Conservation (phyloP, 2,797 vertebrate species). For the Dromococcyx pavoninus region DNA sequence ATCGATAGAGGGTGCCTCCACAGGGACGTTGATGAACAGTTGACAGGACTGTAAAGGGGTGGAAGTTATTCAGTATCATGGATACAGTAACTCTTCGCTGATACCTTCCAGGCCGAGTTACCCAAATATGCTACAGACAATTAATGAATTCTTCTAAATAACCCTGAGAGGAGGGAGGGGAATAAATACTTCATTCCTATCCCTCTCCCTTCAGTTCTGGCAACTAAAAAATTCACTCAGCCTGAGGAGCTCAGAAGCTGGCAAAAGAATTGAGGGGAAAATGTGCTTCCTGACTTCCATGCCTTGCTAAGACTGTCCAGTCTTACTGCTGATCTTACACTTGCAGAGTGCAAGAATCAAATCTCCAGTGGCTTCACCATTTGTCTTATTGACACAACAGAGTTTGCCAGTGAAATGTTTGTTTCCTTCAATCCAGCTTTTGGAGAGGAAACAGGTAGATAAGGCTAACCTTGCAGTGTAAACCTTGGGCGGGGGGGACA, state of each 20-base stretch:
- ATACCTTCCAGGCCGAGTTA: not conserved
- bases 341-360: not conserved
- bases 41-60: conserved; percentile 87
- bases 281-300: not conserved
- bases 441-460: not conserved
- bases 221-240: not conserved
- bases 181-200: not conserved
- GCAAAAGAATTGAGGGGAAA: not conserved
- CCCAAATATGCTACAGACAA: not conserved
- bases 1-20: conserved; percentile 91
- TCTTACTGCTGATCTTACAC: not conserved
- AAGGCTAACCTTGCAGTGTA: not conserved
- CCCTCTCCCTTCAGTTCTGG: not conserved
- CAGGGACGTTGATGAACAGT: conserved; percentile 95
- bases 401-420: not conserved
- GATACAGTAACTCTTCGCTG: not conserved
- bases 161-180: not conserved
- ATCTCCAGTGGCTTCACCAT: not conserved
- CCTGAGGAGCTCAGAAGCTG: not conserved
- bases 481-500: not conserved
- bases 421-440: not conserved
- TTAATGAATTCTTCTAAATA: not conserved
- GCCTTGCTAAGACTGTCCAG: not conserved
- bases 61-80: not conserved
- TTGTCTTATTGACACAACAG: not conserved